phyloP scores from a whole-genome alignment of 2,888 invertebrate species.

The Venusia cambrica region DNA sequence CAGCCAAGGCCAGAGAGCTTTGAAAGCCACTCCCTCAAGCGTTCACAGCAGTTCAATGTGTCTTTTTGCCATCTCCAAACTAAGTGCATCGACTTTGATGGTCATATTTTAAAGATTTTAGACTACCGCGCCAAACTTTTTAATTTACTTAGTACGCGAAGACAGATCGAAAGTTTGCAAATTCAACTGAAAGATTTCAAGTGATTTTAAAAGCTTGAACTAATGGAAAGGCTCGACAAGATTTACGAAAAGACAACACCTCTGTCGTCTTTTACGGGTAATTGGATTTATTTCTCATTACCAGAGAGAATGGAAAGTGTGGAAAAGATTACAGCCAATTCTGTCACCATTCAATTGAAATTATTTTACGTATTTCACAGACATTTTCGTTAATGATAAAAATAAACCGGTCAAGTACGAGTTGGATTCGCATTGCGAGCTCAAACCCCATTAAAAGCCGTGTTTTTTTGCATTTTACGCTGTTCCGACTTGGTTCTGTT shows the following conservation, averaged over 20 bases:
- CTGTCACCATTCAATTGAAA: constrained; percentile 15
- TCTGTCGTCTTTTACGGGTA: constrained; percentile 23
- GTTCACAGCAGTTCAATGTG: too few species aligned
- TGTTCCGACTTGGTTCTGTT: too few species aligned
- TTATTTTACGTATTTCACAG: too few species aligned
- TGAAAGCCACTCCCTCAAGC: too few species aligned
- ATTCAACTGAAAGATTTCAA: constrained; percentile 4
- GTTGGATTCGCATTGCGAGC: constrained; percentile 17
- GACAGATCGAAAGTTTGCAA: constrained; percentile 5
- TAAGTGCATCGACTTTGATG: too few species aligned
- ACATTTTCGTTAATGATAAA: background rate
- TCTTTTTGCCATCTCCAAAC: too few species aligned
- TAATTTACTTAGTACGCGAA: constrained; percentile 8
- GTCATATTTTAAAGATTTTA: too few species aligned
- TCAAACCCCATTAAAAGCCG: too few species aligned
- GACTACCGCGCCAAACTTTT: background rate
- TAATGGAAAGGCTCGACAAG: constrained; percentile 18
- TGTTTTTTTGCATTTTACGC: too few species aligned
- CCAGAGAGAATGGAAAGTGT: constrained; percentile 24
- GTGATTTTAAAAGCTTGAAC: constrained; percentile 16
- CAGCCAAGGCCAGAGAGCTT: too few species aligned
- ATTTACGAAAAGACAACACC: constrained; percentile 23
- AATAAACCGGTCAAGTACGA: constrained; percentile 12
- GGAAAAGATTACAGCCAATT: constrained; percentile 20
- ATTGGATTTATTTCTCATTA: constrained; percentile 32